These are phyloP conservation scores for Myotis planiceps DNA, from an alignment of 2,797 vertebrate genomes.

Conservation along the genomic window DNA sequence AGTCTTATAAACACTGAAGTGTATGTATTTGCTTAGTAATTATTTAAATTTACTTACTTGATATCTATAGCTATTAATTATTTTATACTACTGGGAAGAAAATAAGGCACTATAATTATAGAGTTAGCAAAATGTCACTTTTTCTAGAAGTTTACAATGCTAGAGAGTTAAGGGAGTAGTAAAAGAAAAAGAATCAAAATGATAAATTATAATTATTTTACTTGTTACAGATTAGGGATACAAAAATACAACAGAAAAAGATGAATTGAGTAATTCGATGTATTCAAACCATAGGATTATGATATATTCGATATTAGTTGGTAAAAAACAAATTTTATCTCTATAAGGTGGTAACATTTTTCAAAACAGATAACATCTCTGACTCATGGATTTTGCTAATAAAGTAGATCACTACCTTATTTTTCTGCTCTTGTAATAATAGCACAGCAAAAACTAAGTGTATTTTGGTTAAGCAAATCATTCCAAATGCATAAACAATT, in stretches of 20 bases:
- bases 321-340: neutral
- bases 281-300: neutral
- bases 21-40: neutral
- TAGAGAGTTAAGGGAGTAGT: neutral
- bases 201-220: neutral
- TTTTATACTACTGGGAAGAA: neutral
- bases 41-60: neutral
- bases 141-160: neutral
- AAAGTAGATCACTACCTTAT: neutral
- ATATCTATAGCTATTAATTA: neutral
- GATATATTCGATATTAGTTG: neutral
- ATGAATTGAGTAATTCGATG: neutral
- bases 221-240: neutral
- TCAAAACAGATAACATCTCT: neutral
- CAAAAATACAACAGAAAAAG: neutral
- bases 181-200: neutral
- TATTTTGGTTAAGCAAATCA: neutral
- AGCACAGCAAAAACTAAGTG: neutral
- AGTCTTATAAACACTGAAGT: neutral
- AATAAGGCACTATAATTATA: neutral
- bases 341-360: neutral
- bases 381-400: neutral
- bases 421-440: neutral
- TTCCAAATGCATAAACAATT: neutral
- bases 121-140: neutral